phyloP scores from a whole-genome alignment of 2,113 vertebrate genomes.

The Rhea americana region DNA sequence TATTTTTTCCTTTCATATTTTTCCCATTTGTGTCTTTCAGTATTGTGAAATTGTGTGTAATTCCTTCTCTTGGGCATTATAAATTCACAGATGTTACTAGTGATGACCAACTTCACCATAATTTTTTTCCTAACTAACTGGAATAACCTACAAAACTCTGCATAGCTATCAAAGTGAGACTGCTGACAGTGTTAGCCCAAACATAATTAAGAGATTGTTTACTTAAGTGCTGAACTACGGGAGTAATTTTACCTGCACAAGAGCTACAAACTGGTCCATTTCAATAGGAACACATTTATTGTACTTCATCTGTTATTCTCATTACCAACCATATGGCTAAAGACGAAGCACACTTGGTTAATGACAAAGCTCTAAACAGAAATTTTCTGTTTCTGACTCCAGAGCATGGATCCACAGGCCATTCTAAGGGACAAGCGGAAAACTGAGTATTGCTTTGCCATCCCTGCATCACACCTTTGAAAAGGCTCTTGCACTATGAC shows the following conservation, averaged over 20 bases:
- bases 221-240: neutral
- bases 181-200: neutral
- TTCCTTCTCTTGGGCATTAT: neutral
- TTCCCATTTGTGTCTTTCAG: neutral
- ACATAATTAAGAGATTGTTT: slow-evolving; percentile 19
- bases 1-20: neutral
- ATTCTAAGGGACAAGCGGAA: neutral
- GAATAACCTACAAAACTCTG: neutral
- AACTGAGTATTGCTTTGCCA: neutral
- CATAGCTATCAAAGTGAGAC: neutral
- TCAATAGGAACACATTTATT: neutral
- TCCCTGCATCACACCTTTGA: neutral
- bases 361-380: neutral
- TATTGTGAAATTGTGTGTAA: neutral
- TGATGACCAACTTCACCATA: neutral
- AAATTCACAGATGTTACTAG: neutral
- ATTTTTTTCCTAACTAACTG: neutral
- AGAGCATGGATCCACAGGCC: neutral
- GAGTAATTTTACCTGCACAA: neutral
- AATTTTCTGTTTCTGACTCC: neutral
- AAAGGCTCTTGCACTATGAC: neutral
- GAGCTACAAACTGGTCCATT: neutral
- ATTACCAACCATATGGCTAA: neutral
- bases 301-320: slow-evolving; percentile 10
- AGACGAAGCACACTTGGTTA: neutral